phyloP scores from a whole-genome alignment of 64 coral and sea anemone species.

The Actinia tenebrosa region DNA sequence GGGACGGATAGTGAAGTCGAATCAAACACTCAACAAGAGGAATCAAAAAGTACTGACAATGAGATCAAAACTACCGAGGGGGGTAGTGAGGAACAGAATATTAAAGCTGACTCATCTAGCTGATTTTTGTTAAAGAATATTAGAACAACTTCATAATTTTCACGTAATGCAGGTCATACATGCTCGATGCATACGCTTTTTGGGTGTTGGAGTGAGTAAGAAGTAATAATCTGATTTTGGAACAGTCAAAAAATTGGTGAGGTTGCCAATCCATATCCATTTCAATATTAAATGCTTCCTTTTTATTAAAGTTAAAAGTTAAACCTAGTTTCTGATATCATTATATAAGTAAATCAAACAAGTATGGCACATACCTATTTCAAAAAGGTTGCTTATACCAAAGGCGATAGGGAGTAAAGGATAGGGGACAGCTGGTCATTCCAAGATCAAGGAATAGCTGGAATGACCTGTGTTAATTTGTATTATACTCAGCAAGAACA shows the following conservation, averaged over 20 bases:
- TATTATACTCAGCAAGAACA: too few species aligned
- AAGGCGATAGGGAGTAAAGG: too few species aligned
- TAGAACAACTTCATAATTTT: not conserved
- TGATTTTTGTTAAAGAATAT: not conserved
- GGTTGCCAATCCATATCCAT: not conserved
- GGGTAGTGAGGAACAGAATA: not conserved
- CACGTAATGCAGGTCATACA: not conserved
- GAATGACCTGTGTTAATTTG: too few species aligned
- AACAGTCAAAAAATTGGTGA: not conserved
- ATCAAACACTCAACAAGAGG: constrained; percentile 2
- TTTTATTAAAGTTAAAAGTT: not conserved
- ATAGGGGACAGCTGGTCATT: too few species aligned
- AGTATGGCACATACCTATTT: too few species aligned
- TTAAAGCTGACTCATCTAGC: not conserved
- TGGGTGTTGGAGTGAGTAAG: not conserved
- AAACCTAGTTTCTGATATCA: too few species aligned
- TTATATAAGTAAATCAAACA: too few species aligned
- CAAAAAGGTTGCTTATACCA: too few species aligned
- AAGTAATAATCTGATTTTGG: not conserved
- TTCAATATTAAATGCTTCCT: not conserved
- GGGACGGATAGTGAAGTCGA: not conserved
- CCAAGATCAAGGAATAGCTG: too few species aligned
- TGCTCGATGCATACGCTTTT: not conserved
- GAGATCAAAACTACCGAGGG: constrained; percentile 25
- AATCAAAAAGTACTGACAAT: constrained; percentile 20